phyloP scores from a whole-genome alignment of 2,797 vertebrate genomes.

The Salmo trutta region DNA sequence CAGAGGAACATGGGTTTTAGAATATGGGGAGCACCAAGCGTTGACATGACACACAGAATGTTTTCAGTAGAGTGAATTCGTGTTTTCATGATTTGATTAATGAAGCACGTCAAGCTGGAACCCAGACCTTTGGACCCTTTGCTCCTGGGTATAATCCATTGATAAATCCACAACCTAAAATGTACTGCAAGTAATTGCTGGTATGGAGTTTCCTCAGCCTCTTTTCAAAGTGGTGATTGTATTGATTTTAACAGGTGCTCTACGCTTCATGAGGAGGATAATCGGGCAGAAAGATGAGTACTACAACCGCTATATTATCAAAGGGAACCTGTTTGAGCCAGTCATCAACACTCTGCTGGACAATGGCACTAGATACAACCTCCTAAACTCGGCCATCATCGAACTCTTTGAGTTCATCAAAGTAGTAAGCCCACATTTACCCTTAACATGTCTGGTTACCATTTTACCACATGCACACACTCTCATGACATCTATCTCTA shows the following conservation, averaged over 20 bases:
- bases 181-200: not conserved
- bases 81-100: too few species aligned
- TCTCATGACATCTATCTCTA: constrained; percentile 16
- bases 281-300: constrained; percentile 98
- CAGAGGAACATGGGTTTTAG: too few species aligned
- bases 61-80: too few species aligned
- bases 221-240: not conserved
- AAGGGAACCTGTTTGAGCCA: constrained; percentile 98
- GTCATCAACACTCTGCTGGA: constrained; percentile 97
- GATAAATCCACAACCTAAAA: not conserved
- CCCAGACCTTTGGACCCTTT: not conserved
- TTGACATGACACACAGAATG: too few species aligned
- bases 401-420: constrained; percentile 98
- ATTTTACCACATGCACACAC: not conserved
- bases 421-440: constrained; percentile 53
- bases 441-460: not conserved
- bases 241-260: constrained; percentile 79
- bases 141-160: not conserved
- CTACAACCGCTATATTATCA: constrained; percentile 98
- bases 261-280: constrained; percentile 98
- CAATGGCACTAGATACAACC: constrained; percentile 97
- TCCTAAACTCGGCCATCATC: constrained; percentile 96
- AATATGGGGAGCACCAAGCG: too few species aligned
- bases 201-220: not conserved
- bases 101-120: too few species aligned